These are phyloP conservation scores for Meghimatium bilineatum DNA, from an alignment of 2,888 invertebrate species.

Conservation along the genomic window DNA sequence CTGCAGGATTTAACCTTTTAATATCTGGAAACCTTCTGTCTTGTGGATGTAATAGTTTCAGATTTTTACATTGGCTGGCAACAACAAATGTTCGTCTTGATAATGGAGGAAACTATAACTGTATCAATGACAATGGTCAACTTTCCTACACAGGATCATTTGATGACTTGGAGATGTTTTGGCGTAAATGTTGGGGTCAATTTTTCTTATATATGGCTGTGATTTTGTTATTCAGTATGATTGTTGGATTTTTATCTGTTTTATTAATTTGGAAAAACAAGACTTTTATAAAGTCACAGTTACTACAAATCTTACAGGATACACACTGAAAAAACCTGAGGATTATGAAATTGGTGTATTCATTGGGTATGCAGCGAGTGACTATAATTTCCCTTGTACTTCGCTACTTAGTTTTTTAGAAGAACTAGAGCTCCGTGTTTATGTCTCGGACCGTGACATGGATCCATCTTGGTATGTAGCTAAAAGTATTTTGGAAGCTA, in stretches of 20 bases:
- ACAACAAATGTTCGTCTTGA: constrained; percentile 25
- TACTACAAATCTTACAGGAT: not conserved
- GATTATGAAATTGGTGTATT: constrained; percentile 32
- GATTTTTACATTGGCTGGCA: constrained; percentile 29
- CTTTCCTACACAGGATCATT: not conserved
- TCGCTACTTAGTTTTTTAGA: constrained; percentile 13
- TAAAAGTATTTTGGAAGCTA: constrained; percentile 29
- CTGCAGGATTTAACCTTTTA: constrained; percentile 2
- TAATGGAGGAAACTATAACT: not conserved
- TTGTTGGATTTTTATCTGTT: not conserved
- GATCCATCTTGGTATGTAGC: not conserved
- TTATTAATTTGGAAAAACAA: constrained; percentile 25
- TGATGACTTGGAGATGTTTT: not conserved
- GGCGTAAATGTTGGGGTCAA: constrained; percentile 24
- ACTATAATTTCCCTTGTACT: constrained; percentile 21
- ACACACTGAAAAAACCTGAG: not conserved
- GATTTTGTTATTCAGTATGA: not conserved
- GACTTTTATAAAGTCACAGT: not conserved
- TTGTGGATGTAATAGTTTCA: constrained; percentile 31
- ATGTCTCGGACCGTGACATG: constrained; percentile 15
- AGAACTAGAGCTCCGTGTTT: not conserved
- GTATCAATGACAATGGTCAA: constrained; percentile 19
- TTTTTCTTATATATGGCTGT: constrained; percentile 12
- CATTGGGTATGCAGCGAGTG: constrained; percentile 31
- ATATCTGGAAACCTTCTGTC: constrained; percentile 24